Evolutionary conservation across 1,140 invertebrate species (phyloP).

Genomic region (Formica selysi): DNA sequence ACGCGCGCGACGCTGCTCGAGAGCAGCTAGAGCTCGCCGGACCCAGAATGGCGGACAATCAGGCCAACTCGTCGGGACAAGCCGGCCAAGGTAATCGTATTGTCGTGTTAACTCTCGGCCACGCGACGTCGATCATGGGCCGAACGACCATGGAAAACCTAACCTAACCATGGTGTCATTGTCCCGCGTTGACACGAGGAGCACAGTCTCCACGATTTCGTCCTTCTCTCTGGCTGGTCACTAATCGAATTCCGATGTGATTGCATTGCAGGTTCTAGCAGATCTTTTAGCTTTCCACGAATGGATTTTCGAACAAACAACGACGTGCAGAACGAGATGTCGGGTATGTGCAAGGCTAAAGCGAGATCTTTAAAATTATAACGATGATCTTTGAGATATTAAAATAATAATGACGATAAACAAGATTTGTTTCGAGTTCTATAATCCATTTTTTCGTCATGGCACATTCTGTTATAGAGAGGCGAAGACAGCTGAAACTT

Average conservation of each 20-base stretch:
- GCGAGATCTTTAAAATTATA: not conserved
- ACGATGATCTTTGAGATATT: not conserved
- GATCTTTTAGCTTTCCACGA: slow-evolving; percentile 83
- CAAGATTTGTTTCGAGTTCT: too few species aligned
- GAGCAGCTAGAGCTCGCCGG: not conserved
- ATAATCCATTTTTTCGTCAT: too few species aligned
- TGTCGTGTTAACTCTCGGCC: too few species aligned
- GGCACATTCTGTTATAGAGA: slow-evolving; percentile 77
- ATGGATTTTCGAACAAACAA: slow-evolving; percentile 84
- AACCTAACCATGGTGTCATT: slow-evolving; percentile 55
- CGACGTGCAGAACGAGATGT: slow-evolving; percentile 84
- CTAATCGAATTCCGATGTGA: slow-evolving; percentile 8
- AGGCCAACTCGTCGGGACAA: slow-evolving; percentile 84
- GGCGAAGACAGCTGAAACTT: slow-evolving; percentile 83
- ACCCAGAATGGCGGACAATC: slow-evolving; percentile 84
- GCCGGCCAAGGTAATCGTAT: slow-evolving; percentile 79
- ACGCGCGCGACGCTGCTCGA: not conserved
- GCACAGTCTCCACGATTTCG: not conserved
- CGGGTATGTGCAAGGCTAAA: slow-evolving; percentile 70
- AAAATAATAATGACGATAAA: too few species aligned
- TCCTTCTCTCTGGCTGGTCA: not conserved
- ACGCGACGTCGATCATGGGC: not conserved
- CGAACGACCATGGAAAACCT: slow-evolving; percentile 52
- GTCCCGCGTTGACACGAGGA: not conserved
- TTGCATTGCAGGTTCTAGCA: slow-evolving; percentile 78